Percentiles rank a stretch among this genome's conserved stretches.
phyloP scores from a whole-genome alignment of 2,113 vertebrate genomes.

The Lepus americanus region DNA sequence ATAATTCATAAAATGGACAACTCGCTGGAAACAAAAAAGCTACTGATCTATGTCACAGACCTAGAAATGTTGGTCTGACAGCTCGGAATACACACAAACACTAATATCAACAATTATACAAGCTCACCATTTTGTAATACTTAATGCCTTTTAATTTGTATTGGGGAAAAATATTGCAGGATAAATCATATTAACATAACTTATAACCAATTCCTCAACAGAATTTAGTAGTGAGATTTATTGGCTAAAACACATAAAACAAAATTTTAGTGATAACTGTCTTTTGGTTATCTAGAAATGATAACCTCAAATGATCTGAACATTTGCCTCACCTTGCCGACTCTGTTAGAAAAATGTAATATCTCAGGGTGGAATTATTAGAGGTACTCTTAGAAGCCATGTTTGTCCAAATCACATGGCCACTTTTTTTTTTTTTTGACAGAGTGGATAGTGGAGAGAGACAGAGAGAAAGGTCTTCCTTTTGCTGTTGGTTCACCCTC shows the following conservation, averaged over 20 bases:
- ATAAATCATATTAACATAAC: slow-evolving; percentile 55
- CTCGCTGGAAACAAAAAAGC: slow-evolving; percentile 38
- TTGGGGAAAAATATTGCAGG: not conserved
- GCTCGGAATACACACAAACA: slow-evolving; percentile 33
- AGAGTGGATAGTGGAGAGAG: no score
- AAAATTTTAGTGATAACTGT: not conserved
- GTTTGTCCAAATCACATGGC: not conserved
- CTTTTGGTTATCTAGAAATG: not conserved
- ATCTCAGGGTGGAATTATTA: slow-evolving; percentile 50
- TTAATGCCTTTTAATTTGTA: slow-evolving; percentile 43
- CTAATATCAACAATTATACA: not conserved
- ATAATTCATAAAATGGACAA: slow-evolving; percentile 23
- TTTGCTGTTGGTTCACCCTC: no score
- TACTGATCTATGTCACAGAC: slow-evolving; percentile 3
- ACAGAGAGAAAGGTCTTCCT: no score
- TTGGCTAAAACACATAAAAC: slow-evolving; percentile 19
- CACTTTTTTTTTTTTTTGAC: not conserved
- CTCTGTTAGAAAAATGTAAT: slow-evolving; percentile 34
- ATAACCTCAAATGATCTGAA: slow-evolving; percentile 16
- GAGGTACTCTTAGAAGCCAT: slow-evolving; percentile 48
- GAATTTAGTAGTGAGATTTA: slow-evolving; percentile 48
- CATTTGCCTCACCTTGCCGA: not conserved
- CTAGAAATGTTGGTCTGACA: not conserved
- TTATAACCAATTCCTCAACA: slow-evolving; percentile 40
- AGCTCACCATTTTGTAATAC: slow-evolving; percentile 12